Percentiles rank a stretch among this genome's conserved stretches.
Conservation (phyloP, 2,888 invertebrate species). For the Microplitis deprimator region DNA sequence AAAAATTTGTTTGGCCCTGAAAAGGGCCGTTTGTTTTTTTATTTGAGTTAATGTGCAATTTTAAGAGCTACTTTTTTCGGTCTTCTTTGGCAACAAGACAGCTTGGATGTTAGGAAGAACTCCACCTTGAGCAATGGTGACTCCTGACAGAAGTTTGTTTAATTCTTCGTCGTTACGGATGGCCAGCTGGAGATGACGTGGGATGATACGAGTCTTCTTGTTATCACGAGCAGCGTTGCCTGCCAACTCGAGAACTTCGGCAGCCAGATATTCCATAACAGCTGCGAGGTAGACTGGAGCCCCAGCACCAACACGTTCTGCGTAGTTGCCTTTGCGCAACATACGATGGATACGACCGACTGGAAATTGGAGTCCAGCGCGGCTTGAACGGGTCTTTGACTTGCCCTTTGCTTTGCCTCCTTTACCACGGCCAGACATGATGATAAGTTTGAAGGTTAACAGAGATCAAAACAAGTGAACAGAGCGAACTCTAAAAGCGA, state of each 20-base stretch:
- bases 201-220: conserved; percentile 79
- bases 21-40: conserved; percentile 45
- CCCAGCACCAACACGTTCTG: conserved; percentile 75
- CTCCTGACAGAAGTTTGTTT: conserved; percentile 81
- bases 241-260: conserved; percentile 80
- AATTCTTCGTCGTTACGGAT: conserved; percentile 87
- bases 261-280: conserved; percentile 79
- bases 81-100: conserved; percentile 82
- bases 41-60: too few relatives aligned
- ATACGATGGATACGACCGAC: conserved; percentile 75
- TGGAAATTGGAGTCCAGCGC: conserved; percentile 76
- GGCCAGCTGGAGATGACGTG: conserved; percentile 84
- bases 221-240: conserved; percentile 81
- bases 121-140: conserved; percentile 87
- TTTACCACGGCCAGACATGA: conserved; percentile 59
- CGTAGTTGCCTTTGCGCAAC: conserved; percentile 77
- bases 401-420: conserved; percentile 56
- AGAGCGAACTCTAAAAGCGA: not conserved
- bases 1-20: conserved; percentile 33
- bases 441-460: not conserved
- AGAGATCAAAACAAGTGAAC: not conserved
- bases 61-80: conserved; percentile 63
- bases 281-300: conserved; percentile 75
- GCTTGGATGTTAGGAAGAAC: conserved; percentile 86
- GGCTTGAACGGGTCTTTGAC: conserved; percentile 71